Base-by-base conservation (phyloP, 2,888 invertebrate genomes). In the Plagodis pulveraria region DNA sequence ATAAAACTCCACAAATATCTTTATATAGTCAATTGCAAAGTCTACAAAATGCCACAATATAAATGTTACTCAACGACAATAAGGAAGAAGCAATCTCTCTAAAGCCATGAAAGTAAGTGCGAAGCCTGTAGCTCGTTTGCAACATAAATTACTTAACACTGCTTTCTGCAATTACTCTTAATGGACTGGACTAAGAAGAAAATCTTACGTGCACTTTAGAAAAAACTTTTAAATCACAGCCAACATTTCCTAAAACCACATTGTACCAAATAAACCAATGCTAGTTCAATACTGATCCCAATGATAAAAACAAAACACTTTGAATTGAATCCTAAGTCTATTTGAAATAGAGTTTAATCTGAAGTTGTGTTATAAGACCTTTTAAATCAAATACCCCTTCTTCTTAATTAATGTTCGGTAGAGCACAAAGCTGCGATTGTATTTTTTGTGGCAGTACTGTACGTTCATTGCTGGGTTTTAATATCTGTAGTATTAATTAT, bases 331-430 rank as follows among this genome's bases (percentile, higher is more conserved):
- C 54, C 11, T 12, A 12, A 46, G 42, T 12, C 0, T 5, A 0
- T 32, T 1, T 4, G 12, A 38, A 65, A 73, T 80, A 73, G 74
- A 73, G 63, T 72, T 66, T 68, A 71, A 80, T 77, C 75, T 65
- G 52, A 61, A 56, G 48, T 50, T 51, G 55, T 42, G 32, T 56
- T 69, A 69, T 76, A 74, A 53, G 75, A 72, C 77, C 73, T 84
- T 86, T 80, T 73, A 68, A 70, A 71, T 64, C 70, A 75, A 77
- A 77, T 77, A 73, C 76, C 78, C 84, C 10, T 83, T 78, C 76
- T 82, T 84, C 86, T 82, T 89, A 89, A 90, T 90, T 87, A 89
- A 87, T 86, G 87, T 88, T 87, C 84, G 83, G 83, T 83, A 77
- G 78, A 84, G 87, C 82, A 83, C 83, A 87, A 86, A 84, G 85